Evolutionary conservation across 2,113 vertebrate genomes (phyloP).

Genomic region (Dromiciops gliroides): DNA sequence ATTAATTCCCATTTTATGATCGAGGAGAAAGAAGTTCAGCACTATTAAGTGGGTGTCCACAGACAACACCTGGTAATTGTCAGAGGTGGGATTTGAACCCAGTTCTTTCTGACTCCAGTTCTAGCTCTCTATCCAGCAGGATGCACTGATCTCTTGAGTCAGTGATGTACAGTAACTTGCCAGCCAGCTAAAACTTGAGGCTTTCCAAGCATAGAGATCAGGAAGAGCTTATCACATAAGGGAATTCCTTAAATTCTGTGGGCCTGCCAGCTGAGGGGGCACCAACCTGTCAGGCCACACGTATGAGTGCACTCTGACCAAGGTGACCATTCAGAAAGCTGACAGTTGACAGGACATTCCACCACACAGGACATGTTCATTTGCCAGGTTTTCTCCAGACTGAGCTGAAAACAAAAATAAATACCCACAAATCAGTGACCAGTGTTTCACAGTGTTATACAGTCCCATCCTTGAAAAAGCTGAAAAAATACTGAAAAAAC

Average conservation of each 20-base stretch:
- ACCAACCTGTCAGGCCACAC: slow-evolving; percentile 94
- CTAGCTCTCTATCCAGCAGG: not conserved
- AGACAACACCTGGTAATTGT: not conserved
- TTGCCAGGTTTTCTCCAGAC: slow-evolving; percentile 94
- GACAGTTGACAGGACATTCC: slow-evolving; percentile 98
- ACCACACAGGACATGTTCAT: slow-evolving; percentile 95
- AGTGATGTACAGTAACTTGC: not conserved
- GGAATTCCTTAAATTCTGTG: not conserved
- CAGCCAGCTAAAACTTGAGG: not conserved
- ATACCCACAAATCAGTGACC: not conserved
- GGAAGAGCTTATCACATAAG: not conserved
- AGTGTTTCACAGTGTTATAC: not conserved
- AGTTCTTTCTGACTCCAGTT: not conserved
- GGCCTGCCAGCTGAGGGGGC: not conserved
- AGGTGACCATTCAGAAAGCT: slow-evolving; percentile 95
- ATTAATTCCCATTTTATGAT: not conserved
- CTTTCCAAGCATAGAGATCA: not conserved
- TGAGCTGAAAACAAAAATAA: slow-evolving; percentile 85
- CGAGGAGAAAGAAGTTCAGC: not conserved
- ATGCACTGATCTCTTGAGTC: not conserved
- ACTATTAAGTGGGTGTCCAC: not conserved
- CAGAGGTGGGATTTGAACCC: not conserved
- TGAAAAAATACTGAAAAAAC: not conserved
- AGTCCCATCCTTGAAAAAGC: not conserved
- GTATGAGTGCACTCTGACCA: slow-evolving; percentile 96